A percentile compares a stretch with the other conserved stretches of the same genome.
Conservation (phyloP, 2,113 vertebrate species). For the Gymnocephalus cernua region DNA sequence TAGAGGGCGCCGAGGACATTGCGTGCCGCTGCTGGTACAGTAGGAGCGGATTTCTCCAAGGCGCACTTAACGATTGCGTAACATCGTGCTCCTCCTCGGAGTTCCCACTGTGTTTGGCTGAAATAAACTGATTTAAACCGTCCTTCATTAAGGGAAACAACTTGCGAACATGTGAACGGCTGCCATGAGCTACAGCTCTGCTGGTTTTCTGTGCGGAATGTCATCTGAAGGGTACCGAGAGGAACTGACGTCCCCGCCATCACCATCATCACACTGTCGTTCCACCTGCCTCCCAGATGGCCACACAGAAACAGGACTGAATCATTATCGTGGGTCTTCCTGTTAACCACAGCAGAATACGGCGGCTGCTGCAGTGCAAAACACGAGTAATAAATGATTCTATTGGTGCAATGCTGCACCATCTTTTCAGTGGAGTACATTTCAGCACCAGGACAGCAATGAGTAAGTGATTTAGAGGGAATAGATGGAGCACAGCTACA, state of each 20-base stretch:
- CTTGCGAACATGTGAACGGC: constrained; percentile 22
- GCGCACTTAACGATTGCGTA: constrained; percentile 75
- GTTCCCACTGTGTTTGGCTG: constrained; percentile 51
- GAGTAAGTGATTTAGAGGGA: not conserved
- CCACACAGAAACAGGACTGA: not conserved
- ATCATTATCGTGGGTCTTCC: not conserved
- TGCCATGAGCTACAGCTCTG: constrained; percentile 35
- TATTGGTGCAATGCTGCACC: constrained; percentile 73
- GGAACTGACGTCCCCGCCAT: constrained; percentile 39
- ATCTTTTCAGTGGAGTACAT: not conserved
- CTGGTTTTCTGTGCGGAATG: constrained; percentile 67
- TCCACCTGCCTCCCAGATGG: constrained; percentile 35
- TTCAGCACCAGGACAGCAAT: constrained; percentile 32
- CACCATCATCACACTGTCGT: constrained; percentile 20
- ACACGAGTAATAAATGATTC: constrained; percentile 19
- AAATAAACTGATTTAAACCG: constrained; percentile 29
- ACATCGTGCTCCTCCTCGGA: constrained; percentile 51
- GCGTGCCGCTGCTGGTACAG: constrained; percentile 40
- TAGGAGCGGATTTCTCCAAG: constrained; percentile 71
- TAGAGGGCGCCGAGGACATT: constrained; percentile 78
- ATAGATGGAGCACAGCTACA: not conserved
- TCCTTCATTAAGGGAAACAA: constrained; percentile 1
- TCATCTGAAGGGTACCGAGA: constrained; percentile 83
- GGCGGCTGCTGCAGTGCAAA: not conserved
- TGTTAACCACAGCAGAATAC: not conserved